These are phyloP conservation scores for Agrochola lychnidis DNA, from an alignment of 2,888 invertebrate genomes.

Conservation along the genomic window DNA sequence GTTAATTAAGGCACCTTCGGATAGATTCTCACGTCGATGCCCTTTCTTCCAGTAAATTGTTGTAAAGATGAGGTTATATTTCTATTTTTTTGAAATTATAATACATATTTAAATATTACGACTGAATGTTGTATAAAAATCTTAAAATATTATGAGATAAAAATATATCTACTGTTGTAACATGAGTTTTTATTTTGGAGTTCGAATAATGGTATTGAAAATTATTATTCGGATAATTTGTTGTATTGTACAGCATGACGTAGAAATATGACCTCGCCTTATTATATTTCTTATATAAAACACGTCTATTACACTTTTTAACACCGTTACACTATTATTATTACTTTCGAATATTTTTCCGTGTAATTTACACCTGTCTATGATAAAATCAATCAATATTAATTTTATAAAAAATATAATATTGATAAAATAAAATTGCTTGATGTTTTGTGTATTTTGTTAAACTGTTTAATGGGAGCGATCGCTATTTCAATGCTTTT, in stretches of 20 bases:
- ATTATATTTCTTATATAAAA: conserved; percentile 56
- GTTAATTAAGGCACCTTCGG: conserved; percentile 62
- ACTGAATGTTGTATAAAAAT: conserved; percentile 33
- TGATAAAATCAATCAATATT: conserved; percentile 41
- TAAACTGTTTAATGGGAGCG: conserved; percentile 58
- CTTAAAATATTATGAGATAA: conserved; percentile 7
- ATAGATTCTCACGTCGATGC: conserved; percentile 59
- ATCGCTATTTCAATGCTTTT: conserved; percentile 73
- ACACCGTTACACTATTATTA: conserved; percentile 49
- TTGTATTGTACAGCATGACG: conserved; percentile 24
- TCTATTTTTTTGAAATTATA: conserved; percentile 35
- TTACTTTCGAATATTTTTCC: conserved; percentile 57
- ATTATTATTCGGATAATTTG: conserved; percentile 29
- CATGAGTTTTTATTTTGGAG: conserved; percentile 1
- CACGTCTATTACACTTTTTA: conserved; percentile 57
- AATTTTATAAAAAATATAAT: conserved; percentile 37
- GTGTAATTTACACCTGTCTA: conserved; percentile 57
- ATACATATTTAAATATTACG: conserved; percentile 17
- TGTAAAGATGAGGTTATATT: conserved; percentile 65
- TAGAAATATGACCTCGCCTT: conserved; percentile 63
- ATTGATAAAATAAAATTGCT: conserved; percentile 46
- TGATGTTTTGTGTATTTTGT: conserved; percentile 64
- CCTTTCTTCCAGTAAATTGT: conserved; percentile 57
- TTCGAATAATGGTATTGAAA: conserved; percentile 22
- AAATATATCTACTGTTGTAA: conserved; percentile 17